Evolutionary conservation across 2,797 vertebrate species (phyloP).

Genomic region (Amblyraja radiata): DNA sequence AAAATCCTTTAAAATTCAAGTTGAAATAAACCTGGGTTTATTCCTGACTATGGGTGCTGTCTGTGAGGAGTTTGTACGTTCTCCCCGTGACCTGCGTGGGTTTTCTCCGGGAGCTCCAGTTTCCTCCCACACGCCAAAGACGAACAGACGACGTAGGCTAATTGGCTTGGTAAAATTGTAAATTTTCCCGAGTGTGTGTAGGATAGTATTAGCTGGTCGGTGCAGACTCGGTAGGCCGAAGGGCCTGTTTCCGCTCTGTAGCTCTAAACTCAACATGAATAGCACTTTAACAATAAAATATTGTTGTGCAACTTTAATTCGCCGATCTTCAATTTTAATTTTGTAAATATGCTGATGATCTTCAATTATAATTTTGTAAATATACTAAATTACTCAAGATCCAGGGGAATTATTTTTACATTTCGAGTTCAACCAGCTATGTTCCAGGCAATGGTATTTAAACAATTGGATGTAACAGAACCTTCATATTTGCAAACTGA

Average conservation of each 20-base stretch:
- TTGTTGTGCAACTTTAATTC: not conserved
- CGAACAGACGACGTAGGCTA: too few relatives aligned
- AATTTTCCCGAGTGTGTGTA: too few relatives aligned
- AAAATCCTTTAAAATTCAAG: not conserved
- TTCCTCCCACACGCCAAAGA: too few relatives aligned
- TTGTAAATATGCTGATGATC: not conserved
- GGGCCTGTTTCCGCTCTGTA: too few relatives aligned
- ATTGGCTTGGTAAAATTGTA: too few relatives aligned
- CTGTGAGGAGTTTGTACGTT: too few relatives aligned
- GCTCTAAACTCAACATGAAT: not conserved
- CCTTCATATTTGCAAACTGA: not conserved
- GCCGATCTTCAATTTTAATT: not conserved
- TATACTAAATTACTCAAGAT: not conserved
- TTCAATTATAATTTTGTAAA: not conserved
- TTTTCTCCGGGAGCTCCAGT: too few relatives aligned
- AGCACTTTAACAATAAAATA: not conserved
- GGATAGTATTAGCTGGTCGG: too few relatives aligned
- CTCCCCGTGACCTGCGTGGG: too few relatives aligned
- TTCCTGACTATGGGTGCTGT: too few relatives aligned
- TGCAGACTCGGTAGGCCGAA: too few relatives aligned
- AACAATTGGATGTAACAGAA: not conserved
- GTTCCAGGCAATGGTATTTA: not conserved
- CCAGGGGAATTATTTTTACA: not conserved
- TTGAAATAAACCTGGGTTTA: not conserved
- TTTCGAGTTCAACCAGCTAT: not conserved